Evolutionary conservation across 1,140 invertebrate species (phyloP).

Genomic region (Saccostrea glomerata): DNA sequence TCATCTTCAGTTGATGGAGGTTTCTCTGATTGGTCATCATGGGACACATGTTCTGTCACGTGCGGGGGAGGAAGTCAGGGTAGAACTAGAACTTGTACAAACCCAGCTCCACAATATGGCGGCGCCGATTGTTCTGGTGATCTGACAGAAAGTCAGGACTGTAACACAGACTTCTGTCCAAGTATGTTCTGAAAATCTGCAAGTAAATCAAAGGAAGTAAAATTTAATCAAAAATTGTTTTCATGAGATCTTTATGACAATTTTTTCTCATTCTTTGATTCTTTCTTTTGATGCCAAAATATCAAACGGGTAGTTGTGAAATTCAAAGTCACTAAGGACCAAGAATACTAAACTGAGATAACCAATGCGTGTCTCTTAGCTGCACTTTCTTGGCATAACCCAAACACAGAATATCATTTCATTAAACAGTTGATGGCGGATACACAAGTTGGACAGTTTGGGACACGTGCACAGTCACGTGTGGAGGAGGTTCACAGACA

Average conservation of each 20-base stretch:
- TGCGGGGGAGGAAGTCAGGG: conserved; percentile 62
- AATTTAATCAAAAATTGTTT: no score
- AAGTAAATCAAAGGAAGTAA: no score
- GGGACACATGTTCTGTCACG: conserved; percentile 63
- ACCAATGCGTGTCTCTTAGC: no score
- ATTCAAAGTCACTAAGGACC: no score
- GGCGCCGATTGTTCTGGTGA: conserved; percentile 61
- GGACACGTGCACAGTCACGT: neutral
- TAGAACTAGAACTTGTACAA: conserved; percentile 58
- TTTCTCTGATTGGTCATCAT: conserved; percentile 60
- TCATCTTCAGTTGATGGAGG: conserved; percentile 53
- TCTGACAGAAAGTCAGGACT: neutral
- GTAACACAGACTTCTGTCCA: neutral
- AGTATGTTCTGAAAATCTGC: neutral
- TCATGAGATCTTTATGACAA: no score
- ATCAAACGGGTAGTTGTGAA: no score
- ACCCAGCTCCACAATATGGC: conserved; percentile 62
- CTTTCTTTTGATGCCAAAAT: no score
- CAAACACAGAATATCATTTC: no score
- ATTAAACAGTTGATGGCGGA: neutral
- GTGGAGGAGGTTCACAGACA: neutral
- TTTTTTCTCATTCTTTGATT: no score
- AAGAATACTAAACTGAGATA: no score
- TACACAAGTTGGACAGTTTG: neutral
- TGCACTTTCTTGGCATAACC: no score